Conservation (phyloP, 2,797 vertebrate genomes). For the Premnoplex brunnescens region DNA sequence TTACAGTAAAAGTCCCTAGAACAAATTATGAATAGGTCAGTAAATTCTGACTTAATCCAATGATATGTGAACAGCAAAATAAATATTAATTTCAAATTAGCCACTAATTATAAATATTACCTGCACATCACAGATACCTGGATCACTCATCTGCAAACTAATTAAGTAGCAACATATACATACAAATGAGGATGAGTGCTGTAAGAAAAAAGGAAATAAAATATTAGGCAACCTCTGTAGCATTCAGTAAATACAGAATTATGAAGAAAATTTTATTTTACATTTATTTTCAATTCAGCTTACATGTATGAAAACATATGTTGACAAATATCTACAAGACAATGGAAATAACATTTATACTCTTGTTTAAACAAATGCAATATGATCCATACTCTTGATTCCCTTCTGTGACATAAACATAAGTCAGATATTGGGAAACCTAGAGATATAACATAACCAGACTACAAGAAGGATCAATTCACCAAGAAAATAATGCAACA, state of each 20-base stretch:
- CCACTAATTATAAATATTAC: slow-evolving; percentile 32
- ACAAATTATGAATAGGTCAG: neutral
- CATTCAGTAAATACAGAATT: neutral
- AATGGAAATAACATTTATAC: neutral
- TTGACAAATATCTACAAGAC: neutral
- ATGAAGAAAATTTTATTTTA: neutral
- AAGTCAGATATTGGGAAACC: neutral
- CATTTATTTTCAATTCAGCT: neutral
- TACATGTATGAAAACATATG: neutral
- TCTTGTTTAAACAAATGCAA: neutral
- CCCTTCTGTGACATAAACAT: neutral
- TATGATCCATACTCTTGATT: neutral
- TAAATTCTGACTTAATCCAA: neutral
- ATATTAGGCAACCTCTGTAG: neutral
- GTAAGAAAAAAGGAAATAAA: neutral
- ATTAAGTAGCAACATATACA: slow-evolving; percentile 12
- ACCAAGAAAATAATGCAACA: neutral
- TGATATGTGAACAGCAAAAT: neutral
- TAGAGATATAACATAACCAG: neutral
- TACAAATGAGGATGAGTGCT: neutral
- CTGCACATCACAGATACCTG: neutral
- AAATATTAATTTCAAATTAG: slow-evolving; percentile 46
- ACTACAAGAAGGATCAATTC: neutral
- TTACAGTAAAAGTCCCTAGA: neutral
- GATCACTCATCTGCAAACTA: slow-evolving; percentile 14